Percentiles rank a stretch among this genome's conserved stretches.
These are phyloP conservation scores for Amphiprion ocellaris DNA, from an alignment of 2,113 vertebrate species.

Conservation along the genomic window DNA sequence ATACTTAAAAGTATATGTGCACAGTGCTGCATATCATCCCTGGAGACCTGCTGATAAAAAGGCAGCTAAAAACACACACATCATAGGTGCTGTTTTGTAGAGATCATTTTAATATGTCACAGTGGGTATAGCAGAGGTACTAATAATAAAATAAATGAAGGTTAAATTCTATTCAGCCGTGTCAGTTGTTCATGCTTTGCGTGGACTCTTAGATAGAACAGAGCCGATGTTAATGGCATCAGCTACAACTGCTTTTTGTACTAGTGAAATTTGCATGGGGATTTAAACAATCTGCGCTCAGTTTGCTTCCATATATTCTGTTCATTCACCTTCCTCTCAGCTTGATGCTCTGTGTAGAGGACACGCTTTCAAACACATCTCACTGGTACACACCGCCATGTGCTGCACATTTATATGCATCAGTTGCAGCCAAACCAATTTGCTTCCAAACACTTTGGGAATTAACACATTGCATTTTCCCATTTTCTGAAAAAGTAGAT, in stretches of 20 bases:
- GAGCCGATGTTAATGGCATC: not conserved
- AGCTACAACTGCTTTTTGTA: not conserved
- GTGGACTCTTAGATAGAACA: not conserved
- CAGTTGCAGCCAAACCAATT: conserved; percentile 37
- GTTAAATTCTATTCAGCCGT: not conserved
- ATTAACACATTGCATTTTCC: conserved; percentile 26
- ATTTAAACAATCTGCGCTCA: not conserved
- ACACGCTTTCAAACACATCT: conserved; percentile 21
- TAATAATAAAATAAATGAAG: not conserved
- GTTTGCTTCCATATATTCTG: conserved; percentile 9
- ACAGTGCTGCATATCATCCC: no score
- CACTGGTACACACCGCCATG: conserved; percentile 4
- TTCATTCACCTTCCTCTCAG: conserved; percentile 18
- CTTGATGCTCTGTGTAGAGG: not conserved
- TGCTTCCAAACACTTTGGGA: conserved; percentile 41
- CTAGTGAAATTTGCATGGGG: not conserved
- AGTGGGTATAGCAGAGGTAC: no score
- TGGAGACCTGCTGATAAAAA: no score
- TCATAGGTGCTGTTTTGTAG: no score
- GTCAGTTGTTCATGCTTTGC: not conserved
- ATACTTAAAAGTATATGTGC: no score
- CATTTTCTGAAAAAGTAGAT: conserved; percentile 43
- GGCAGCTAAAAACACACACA: no score
- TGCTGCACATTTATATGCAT: conserved; percentile 27
- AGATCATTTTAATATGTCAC: no score